A percentile compares a stretch with the other conserved stretches of the same genome.
phyloP scores from a whole-genome alignment of 2,113 vertebrate species.

The Noctilio leporinus region DNA sequence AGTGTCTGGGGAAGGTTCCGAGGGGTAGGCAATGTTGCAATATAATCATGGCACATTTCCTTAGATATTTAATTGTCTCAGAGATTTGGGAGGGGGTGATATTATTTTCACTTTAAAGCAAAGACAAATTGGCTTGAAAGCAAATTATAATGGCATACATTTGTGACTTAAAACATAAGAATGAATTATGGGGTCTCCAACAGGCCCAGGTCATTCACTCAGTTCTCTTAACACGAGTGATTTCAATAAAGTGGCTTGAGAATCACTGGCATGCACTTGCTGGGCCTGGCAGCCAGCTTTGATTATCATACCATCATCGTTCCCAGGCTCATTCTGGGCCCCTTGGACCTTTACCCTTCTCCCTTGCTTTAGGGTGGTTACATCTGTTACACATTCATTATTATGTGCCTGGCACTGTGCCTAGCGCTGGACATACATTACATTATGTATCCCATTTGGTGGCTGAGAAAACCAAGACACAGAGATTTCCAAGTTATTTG shows the following conservation, averaged over 20 bases:
- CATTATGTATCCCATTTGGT: background rate
- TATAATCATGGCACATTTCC: background rate
- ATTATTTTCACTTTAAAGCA: background rate
- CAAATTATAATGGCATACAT: background rate
- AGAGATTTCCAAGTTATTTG: background rate
- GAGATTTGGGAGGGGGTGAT: background rate
- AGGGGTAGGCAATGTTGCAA: background rate
- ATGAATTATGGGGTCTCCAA: background rate
- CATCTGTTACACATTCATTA: accelerated
- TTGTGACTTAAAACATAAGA: background rate
- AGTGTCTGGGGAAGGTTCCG: background rate
- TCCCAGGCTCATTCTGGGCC: background rate
- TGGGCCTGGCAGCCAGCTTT: background rate
- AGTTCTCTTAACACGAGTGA: background rate
- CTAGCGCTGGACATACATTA: background rate
- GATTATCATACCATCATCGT: no score
- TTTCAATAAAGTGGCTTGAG: background rate
- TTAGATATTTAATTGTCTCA: background rate
- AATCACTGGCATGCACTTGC: background rate
- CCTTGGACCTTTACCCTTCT: background rate
- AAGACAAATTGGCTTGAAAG: background rate
- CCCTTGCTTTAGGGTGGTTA: background rate
- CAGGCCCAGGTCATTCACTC: background rate
- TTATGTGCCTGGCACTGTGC: background rate
- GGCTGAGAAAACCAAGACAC: background rate